Conservation (phyloP, 30 jellyfish, hydroid and myxozoan genomes). For the Aurelia aurita region DNA sequence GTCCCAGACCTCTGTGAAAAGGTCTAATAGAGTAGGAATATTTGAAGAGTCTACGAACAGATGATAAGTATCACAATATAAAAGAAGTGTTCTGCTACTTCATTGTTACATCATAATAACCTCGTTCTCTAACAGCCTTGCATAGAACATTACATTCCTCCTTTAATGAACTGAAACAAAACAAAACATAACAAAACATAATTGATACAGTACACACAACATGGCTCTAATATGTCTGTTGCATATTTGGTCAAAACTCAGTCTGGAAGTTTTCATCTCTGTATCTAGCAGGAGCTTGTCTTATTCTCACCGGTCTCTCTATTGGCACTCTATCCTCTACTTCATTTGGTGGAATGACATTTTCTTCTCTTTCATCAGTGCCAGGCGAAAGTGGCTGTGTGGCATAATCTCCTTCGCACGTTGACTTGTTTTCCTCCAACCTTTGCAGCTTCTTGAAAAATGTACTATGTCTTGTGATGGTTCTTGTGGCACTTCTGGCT, state of each 20-base stretch:
- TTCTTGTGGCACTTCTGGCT: constrained; percentile 30
- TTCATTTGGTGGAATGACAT: constrained; percentile 23
- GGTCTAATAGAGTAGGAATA: no score
- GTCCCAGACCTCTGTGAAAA: no score
- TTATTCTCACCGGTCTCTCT: constrained; percentile 22
- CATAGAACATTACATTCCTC: constrained; percentile 1
- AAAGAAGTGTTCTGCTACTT: constrained; percentile 6
- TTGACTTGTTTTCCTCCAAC: constrained; percentile 23
- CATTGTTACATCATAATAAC: constrained; percentile 8
- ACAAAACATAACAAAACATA: constrained; percentile 7
- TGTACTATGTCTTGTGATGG: constrained; percentile 28
- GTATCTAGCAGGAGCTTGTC: constrained; percentile 35
- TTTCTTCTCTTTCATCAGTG: constrained; percentile 9
- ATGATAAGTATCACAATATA: background rate
- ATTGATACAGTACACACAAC: background rate
- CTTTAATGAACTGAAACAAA: background rate
- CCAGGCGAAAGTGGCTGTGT: constrained; percentile 30
- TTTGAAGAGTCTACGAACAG: constrained; percentile 1
- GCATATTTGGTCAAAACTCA: background rate
- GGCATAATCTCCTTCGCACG: constrained; percentile 11
- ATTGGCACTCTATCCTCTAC: no score
- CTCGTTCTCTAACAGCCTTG: background rate
- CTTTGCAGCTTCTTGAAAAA: constrained; percentile 30
- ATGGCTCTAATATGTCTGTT: constrained; percentile 11
- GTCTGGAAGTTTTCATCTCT: constrained; percentile 31